Evolutionary conservation across 2,888 invertebrate species (phyloP).

Genomic region (Megaustenia siamemsis): DNA sequence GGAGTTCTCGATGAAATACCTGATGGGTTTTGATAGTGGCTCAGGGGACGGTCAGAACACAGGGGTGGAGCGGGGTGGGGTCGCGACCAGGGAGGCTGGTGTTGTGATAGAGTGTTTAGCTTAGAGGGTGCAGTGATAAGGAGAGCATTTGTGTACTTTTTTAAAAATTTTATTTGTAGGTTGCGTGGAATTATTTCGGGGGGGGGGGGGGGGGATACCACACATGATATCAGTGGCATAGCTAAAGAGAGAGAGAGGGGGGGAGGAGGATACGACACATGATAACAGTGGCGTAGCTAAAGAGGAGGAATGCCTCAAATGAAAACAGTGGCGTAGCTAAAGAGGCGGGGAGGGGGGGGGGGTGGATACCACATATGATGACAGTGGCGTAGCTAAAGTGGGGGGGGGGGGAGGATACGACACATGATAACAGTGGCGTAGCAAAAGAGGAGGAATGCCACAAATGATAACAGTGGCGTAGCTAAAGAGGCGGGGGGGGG

Average conservation of each 20-base stretch:
- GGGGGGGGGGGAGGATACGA: not conserved
- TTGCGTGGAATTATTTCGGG: not conserved
- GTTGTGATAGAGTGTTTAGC: not conserved
- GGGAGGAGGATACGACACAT: not conserved
- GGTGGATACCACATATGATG: not conserved
- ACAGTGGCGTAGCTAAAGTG: not conserved
- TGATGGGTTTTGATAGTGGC: constrained; percentile 29
- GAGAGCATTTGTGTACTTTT: no score
- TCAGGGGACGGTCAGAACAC: not conserved
- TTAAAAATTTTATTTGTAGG: not conserved
- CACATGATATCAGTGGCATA: not conserved
- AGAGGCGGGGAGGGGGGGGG: no score
- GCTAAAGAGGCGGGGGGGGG: no score
- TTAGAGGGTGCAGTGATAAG: not conserved
- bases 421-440: not conserved
- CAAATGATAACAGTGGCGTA: not conserved
- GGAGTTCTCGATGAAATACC: not conserved
- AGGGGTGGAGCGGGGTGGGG: not conserved
- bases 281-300: not conserved
- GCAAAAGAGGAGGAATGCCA: not conserved
- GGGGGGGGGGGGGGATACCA: not conserved
- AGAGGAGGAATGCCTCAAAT: not conserved
- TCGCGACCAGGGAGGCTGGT: not conserved
- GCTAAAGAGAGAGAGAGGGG: not conserved
- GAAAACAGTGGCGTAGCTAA: not conserved